phyloP scores from a whole-genome alignment of 2,888 invertebrate genomes.

The Tromatobia lineatoria region DNA sequence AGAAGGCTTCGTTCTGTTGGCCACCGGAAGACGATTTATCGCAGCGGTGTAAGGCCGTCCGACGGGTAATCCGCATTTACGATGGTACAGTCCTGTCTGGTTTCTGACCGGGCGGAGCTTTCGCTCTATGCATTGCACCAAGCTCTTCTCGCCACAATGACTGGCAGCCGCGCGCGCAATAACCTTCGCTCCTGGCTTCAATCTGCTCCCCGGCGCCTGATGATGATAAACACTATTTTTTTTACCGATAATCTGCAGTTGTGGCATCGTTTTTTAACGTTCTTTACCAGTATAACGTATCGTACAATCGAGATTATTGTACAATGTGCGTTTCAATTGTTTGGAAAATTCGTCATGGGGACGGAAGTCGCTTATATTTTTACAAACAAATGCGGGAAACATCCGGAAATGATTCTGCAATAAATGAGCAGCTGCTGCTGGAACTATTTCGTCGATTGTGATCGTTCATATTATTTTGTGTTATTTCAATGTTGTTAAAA shows the following conservation, averaged over 20 bases:
- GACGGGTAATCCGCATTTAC: slow-evolving; percentile 65
- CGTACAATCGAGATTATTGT: slow-evolving; percentile 19
- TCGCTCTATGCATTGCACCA: slow-evolving; percentile 75
- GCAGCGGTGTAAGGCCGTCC: slow-evolving; percentile 39
- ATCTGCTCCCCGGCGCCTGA: slow-evolving; percentile 57
- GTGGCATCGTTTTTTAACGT: slow-evolving; percentile 51
- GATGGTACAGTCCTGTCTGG: slow-evolving; percentile 73
- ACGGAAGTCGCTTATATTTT: slow-evolving; percentile 27
- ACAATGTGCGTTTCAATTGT: slow-evolving; percentile 54
- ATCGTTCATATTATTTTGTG: not conserved
- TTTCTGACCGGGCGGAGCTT: slow-evolving; percentile 76
- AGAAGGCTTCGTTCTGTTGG: slow-evolving; percentile 33
- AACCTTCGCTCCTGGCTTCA: slow-evolving; percentile 53
- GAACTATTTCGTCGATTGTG: not conserved
- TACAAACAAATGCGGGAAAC: slow-evolving; percentile 30
- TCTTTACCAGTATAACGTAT: slow-evolving; percentile 12
- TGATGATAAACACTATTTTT: slow-evolving; percentile 41
- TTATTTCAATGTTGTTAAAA: no score
- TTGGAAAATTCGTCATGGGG: slow-evolving; percentile 64
- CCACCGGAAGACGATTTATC: slow-evolving; percentile 35
- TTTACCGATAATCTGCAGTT: slow-evolving; percentile 39
- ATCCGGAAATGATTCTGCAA: not conserved
- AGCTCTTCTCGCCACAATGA: slow-evolving; percentile 61
- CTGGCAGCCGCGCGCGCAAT: slow-evolving; percentile 56
- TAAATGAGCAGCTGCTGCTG: not conserved